Percentiles rank a stretch among this genome's conserved stretches.
These are phyloP conservation scores for Nasonia vitripennis DNA, from an alignment of 1,140 invertebrate species.

Conservation along the genomic window DNA sequence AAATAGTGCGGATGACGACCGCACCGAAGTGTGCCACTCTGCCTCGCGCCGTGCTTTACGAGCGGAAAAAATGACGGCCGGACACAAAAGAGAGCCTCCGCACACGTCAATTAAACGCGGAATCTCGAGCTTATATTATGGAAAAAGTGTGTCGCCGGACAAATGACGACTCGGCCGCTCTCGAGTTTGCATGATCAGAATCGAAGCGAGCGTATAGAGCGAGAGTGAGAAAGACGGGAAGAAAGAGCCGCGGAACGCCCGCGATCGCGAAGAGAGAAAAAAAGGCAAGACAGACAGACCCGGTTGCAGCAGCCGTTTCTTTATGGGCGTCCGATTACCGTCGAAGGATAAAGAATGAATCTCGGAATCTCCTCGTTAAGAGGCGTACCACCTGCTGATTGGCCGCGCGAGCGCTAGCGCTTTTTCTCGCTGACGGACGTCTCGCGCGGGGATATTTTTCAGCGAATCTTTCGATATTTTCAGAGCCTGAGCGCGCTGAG, in stretches of 20 bases:
- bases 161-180: no score
- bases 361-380: conserved; percentile 61
- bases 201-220: background rate
- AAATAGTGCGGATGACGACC: background rate
- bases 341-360: conserved; percentile 59
- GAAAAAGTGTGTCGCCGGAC: no score
- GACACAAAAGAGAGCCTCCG: background rate
- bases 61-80: background rate
- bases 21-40: background rate
- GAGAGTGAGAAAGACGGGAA: background rate
- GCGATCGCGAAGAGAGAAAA: background rate
- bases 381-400: conserved; percentile 62
- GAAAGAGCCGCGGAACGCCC: conserved; percentile 13
- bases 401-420: conserved; percentile 35
- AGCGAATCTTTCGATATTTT: conserved; percentile 46
- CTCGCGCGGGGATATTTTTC: conserved; percentile 54
- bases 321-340: conserved; percentile 55
- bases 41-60: background rate
- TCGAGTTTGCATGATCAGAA: background rate
- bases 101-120: conserved; percentile 37
- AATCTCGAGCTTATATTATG: background rate
- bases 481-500: background rate
- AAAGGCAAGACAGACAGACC: background rate
- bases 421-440: conserved; percentile 33
- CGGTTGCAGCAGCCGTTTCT: conserved; percentile 30